Evolutionary conservation across 2,797 vertebrate genomes (phyloP), one percentile per base, ranked within the genome.

Genomic region (Potorous gilbertii): DNA sequence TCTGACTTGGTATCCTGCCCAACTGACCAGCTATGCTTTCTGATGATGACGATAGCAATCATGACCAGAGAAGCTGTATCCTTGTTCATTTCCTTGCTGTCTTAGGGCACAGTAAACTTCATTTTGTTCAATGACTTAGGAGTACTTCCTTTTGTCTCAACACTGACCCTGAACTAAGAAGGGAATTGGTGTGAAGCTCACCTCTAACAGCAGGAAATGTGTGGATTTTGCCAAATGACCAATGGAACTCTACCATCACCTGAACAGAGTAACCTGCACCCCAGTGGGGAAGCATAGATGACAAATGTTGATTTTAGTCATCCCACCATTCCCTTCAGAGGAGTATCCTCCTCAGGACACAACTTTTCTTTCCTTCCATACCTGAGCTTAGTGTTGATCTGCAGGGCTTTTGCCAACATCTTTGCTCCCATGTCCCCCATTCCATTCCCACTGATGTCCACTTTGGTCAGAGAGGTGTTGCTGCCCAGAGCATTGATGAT

Each of bases 341-440:
- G 34, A 29, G 46, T 54, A 62, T 56, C 34, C 16, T 46, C n/a
- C 66, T 57, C 31, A 91, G 52, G 18, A 6, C n/a, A 81, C 31
- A n/a, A 66, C 5, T 29, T 13, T 4, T 21, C n/a, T 62, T 81
- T 81, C 21, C 57, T 46, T 24, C 4, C 96, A 95, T 97, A 99
- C 99, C 99, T 99, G 97, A 99, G 99, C 96, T 99, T 99, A 93
- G 99, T 99, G 99, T 99, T 99, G 98, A 99, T 99, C 98, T 99
- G 99, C 40, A 99, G 98, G 0, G 99, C 99, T 98, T 99, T 99
- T 92, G 99, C 99, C 97, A 99, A 97, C 99, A 99, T 99, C 98
- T 99, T 99, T 0, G 99, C 99, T 66, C 99, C 99, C 99, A 99
- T 99, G 98, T 99, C 99, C 0, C 99, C 99, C 99, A 99, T 99